phyloP scores from a whole-genome alignment of 2,797 vertebrate genomes.

The Scarus forsteni region DNA sequence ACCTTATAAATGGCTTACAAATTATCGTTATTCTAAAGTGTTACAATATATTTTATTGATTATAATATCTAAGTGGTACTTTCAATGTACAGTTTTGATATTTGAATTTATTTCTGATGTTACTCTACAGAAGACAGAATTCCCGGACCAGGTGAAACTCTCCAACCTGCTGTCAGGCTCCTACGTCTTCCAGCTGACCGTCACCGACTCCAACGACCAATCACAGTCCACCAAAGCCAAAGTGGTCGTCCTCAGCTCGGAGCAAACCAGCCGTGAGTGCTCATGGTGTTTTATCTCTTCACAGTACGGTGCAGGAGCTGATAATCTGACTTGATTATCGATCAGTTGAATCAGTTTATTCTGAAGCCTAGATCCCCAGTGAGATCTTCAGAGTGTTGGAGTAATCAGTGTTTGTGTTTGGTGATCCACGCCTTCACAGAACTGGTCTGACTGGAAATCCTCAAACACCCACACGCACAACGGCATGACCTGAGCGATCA shows the following conservation, averaged over 20 bases:
- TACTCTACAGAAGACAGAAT: conserved; percentile 71
- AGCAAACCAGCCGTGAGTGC: conserved; percentile 86
- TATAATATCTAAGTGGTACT: too few relatives aligned
- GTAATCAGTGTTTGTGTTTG: conserved; percentile 11
- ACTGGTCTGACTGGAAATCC: conserved; percentile 50
- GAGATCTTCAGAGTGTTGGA: neutral
- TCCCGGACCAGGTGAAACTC: conserved; percentile 81
- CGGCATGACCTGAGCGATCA: neutral
- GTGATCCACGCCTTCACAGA: conserved; percentile 10
- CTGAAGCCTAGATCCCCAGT: too few relatives aligned
- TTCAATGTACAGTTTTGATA: too few relatives aligned
- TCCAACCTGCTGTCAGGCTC: conserved; percentile 83
- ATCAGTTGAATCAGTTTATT: neutral
- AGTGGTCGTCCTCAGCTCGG: conserved; percentile 84
- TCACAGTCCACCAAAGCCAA: conserved; percentile 76
- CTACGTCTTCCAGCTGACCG: conserved; percentile 87
- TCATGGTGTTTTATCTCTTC: conserved; percentile 17
- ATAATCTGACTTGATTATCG: neutral
- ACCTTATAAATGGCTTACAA: too few relatives aligned
- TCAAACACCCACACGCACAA: neutral
- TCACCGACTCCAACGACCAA: conserved; percentile 79
- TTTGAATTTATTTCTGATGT: neutral
- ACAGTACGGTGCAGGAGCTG: too few relatives aligned
- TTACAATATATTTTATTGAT: too few relatives aligned
- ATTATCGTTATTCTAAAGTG: too few relatives aligned